A percentile compares a stretch with the other conserved stretches of the same genome.
Conservation (phyloP, 2,113 vertebrate genomes). For the Ochotona curzoniae region DNA sequence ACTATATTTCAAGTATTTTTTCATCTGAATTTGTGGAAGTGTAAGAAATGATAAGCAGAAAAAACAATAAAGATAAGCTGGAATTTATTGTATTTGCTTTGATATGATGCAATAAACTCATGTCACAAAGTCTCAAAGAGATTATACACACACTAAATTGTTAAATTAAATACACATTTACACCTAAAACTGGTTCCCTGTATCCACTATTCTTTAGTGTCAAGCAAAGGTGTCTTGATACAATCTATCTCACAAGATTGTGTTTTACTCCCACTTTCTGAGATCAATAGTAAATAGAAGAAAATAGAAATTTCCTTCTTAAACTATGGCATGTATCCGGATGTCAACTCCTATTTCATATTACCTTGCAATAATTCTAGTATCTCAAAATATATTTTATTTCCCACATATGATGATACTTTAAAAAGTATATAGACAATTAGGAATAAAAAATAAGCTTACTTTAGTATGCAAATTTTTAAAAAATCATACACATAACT, state of each 20-base stretch:
- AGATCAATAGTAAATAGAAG: background rate
- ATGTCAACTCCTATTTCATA: background rate
- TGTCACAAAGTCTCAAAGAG: background rate
- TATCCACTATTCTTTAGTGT: background rate
- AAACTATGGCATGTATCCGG: background rate
- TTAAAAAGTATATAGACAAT: too few species aligned
- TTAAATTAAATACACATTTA: background rate
- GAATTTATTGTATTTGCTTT: background rate
- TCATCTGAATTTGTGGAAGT: background rate
- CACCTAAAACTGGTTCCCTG: background rate
- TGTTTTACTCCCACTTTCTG: background rate
- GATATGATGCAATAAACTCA: background rate
- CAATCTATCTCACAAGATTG: background rate
- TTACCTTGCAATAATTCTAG: background rate
- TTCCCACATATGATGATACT: too few species aligned
- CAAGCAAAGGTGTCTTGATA: background rate
- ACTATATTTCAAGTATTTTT: constrained; percentile 20
- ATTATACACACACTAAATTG: background rate
- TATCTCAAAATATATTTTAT: background rate
- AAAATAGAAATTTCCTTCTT: background rate
- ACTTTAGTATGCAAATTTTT: too few species aligned
- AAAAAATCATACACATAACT: too few species aligned
- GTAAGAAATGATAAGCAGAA: background rate
- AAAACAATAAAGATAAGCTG: background rate
- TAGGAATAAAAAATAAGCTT: too few species aligned